Evolutionary conservation across 2,888 invertebrate genomes (phyloP).

Genomic region (Lasioglossum calceatum): DNA sequence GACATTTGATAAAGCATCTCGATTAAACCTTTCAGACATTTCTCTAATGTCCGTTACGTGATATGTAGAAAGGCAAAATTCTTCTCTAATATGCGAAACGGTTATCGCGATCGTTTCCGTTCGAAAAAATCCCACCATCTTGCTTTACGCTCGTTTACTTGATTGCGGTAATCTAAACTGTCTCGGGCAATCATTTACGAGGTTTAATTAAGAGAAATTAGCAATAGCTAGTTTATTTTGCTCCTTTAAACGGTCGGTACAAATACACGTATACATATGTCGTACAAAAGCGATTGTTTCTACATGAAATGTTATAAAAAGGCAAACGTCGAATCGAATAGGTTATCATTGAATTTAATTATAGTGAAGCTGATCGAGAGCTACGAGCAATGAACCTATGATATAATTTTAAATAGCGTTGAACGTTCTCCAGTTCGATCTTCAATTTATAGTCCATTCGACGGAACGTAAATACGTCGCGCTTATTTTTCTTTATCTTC

Average conservation of each 20-base stretch:
- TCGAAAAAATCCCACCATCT: background rate
- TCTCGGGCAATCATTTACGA: background rate
- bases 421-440: background rate
- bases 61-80: conserved; percentile 22
- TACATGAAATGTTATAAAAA: background rate
- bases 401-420: background rate
- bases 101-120: background rate
- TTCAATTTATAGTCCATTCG: background rate
- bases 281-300: background rate
- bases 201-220: background rate
- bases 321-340: background rate
- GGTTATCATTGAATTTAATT: background rate
- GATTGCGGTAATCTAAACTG: background rate
- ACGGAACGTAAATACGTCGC: background rate
- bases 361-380: background rate
- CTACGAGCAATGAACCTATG: background rate
- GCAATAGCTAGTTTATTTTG: conserved; percentile 11
- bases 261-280: background rate
- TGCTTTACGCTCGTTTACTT: background rate
- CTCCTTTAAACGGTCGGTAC: background rate
- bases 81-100: background rate
- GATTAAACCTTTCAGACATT: background rate
- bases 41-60: background rate
- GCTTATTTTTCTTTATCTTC: background rate
- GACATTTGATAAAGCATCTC: conserved; percentile 28